Percentiles rank a stretch among this genome's conserved stretches.
Evolutionary conservation across 2,888 invertebrate genomes (phyloP).

Genomic region (Tillus elongatus): DNA sequence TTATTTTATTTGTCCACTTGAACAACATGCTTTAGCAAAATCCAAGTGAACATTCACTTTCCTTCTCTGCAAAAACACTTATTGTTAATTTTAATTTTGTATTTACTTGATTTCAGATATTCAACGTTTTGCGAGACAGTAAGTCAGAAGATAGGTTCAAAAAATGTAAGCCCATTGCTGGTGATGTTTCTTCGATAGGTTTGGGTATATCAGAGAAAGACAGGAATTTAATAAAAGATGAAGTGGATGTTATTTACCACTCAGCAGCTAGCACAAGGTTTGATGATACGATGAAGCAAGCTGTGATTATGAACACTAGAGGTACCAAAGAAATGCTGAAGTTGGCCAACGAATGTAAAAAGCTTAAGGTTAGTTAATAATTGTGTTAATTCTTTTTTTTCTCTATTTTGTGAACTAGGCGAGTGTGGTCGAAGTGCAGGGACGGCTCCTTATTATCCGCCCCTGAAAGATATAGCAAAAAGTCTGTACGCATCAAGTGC

Average conservation of each 20-base stretch:
- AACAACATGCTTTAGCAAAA: too few species aligned
- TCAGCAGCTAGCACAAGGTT: slow-evolving; percentile 67
- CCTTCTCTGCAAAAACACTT: too few species aligned
- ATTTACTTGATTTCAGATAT: slow-evolving; percentile 56
- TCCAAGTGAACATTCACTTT: too few species aligned
- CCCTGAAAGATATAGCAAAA: too few species aligned
- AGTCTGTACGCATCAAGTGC: too few species aligned
- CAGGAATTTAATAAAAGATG: slow-evolving; percentile 41
- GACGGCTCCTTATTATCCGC: too few species aligned
- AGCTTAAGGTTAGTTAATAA: slow-evolving; percentile 40
- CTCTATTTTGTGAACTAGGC: too few species aligned
- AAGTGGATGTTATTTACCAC: slow-evolving; percentile 57
- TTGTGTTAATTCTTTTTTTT: background rate
- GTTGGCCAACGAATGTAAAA: slow-evolving; percentile 30
- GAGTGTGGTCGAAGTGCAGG: too few species aligned
- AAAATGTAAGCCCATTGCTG: slow-evolving; percentile 47
- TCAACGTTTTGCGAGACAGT: slow-evolving; percentile 57
- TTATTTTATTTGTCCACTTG: too few species aligned
- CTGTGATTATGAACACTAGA: slow-evolving; percentile 56
- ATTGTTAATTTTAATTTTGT: too few species aligned
- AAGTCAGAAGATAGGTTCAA: slow-evolving; percentile 45
- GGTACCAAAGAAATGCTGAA: slow-evolving; percentile 33
- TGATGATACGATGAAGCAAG: slow-evolving; percentile 53
- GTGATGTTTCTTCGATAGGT: slow-evolving; percentile 43
- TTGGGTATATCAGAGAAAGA: slow-evolving; percentile 43